Evolutionary conservation across 2,888 invertebrate genomes (phyloP), one percentile per base, ranked within the genome.

Genomic region (Germaria angustata): DNA sequence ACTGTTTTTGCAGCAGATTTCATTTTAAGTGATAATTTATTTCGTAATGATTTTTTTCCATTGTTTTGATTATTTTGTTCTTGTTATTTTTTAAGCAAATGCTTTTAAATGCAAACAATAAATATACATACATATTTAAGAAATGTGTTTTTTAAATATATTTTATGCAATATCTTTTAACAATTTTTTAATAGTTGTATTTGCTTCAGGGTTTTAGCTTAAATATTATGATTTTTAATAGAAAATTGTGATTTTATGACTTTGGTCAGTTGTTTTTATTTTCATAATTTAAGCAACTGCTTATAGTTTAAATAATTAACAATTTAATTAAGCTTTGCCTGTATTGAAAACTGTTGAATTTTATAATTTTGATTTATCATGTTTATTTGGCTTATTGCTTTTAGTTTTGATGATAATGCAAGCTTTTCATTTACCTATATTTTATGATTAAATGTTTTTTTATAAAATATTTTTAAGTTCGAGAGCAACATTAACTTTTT

Each of bases 41-140:
- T 75, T 72, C 34, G 34, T 76, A 65, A 68, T 46, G 39, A 22
- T 65, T 28, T 24, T 65, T 41, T 39, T 53, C n/a, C n/a, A 7
- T 51, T 57, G 34, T 22, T 44, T 34, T n/a, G n/a, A n/a, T n/a
- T n/a, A n/a, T 36, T 17, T 84, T 84, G 81, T 75, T 78, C 65
- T 80, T 86, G 73, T 85, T 20, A 22, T 44, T 77, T 83, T 73
- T 39, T 71, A 77, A 80, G 79, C 79, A 84, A 81, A 78, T 82
- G 73, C 81, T 81, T 57, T 81, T 81, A 84, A 83, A 85, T 84
- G 82, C 82, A 84, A 78, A 84, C 65, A 84, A 77, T 82, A 84
- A 84, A 83, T 77, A 76, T 76, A 65, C 46, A 66, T 51, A 8
- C 46, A 66, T 51, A 8, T 80, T 66, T 22, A 76, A 63, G 49